Base-by-base conservation (phyloP, 1,140 invertebrate species). In the Lasioglossum baleicum region DNA sequence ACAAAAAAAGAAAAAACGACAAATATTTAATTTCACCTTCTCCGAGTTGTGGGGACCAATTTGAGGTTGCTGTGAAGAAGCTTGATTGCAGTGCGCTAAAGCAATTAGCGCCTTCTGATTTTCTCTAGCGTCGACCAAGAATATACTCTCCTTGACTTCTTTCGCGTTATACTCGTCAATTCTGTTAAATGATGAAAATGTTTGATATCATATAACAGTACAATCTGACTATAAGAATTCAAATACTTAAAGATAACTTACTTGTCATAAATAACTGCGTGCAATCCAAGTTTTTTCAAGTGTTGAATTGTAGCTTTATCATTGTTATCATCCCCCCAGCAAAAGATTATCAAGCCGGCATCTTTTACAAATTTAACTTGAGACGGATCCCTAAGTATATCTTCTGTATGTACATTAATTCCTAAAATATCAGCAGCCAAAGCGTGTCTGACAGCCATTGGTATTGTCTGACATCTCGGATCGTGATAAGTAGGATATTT, bases 301-400 rank as follows among this genome's bases (percentile, higher is more conserved):
- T 96, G 95, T 84, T 96, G 96, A 61, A 99, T 98, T 1, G 97
- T 97, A n/a, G 95, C 95, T 76, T 95, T 95, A 90, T 97, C 96
- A 87, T 99, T 98, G 88, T 98, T 98, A 90, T 98, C 97, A 90
- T 99, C 98, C 7, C 98, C 98, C 98, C 98, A 99, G 90, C 97
- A 98, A 90, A 99, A 99, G 61, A 99, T 95, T 2, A 98, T 95
- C 26, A 99, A 94, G 20, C 96, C 96, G 44, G 95, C 94, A 83
- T 96, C 94, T 83, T 95, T 96, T 0, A 96, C 96, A 66, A 96
- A 89, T 85, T 96, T 95, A 1, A 98, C 95, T 92, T 97, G 95
- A 15, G 94, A 95, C 22, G 96, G 94, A 93, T 99, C 97, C 70
- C 97, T 93, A 64, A 99, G 93, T 82, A 99, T 94, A 90, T 98